Conservation (phyloP, 2,113 vertebrate genomes). For the Narcine bancroftii region DNA sequence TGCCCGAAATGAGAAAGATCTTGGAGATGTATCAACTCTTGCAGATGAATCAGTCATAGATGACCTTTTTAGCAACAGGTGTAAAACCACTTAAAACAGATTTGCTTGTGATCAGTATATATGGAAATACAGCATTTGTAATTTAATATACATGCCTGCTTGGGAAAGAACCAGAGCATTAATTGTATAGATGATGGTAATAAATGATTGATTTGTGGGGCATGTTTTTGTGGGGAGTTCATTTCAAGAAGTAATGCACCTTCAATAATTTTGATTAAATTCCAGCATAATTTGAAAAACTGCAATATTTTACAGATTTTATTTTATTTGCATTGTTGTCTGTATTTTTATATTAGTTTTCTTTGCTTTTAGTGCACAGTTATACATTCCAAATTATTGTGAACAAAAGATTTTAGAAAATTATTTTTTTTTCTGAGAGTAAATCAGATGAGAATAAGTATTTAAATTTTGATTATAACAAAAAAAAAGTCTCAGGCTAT, state of each 20-base stretch:
- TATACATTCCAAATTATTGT: neutral
- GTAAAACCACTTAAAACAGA: constrained; percentile 48
- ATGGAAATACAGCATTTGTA: neutral
- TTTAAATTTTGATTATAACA: neutral
- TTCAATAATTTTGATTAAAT: neutral
- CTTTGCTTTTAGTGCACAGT: neutral
- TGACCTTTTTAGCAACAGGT: constrained; percentile 77
- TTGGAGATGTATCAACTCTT: constrained; percentile 84
- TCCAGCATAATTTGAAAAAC: neutral
- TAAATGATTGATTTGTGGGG: constrained; percentile 12
- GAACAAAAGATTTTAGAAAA: neutral
- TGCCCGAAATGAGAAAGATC: constrained; percentile 75
- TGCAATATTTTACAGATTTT: neutral
- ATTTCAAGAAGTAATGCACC: neutral
- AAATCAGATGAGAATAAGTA: constrained; percentile 1
- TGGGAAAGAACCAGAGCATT: neutral
- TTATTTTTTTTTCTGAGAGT: neutral
- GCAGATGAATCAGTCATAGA: constrained; percentile 75
- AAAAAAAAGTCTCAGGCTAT: neutral
- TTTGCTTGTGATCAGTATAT: neutral
- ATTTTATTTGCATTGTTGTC: neutral
- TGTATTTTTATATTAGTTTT: constrained; percentile 15
- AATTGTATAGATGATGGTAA: neutral
- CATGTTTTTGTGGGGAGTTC: neutral
- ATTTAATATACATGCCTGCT: neutral